Percentiles rank a stretch among this genome's conserved stretches.
Evolutionary conservation across 2,888 invertebrate species (phyloP).

Genomic region (Microdon myrmicae): DNA sequence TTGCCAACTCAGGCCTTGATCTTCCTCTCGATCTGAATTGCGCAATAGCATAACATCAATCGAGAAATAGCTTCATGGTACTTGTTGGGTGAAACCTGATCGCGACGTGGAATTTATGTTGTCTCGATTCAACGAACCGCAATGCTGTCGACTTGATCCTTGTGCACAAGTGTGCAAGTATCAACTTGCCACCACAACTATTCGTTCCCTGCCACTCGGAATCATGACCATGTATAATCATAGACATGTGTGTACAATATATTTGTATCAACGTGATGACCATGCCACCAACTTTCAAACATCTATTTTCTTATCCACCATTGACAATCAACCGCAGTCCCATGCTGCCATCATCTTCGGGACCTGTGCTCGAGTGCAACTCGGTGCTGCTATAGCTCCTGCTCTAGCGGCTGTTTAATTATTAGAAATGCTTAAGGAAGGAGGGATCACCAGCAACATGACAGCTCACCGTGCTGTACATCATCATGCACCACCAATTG

Average conservation of each 20-base stretch:
- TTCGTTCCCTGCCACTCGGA: slow-evolving; percentile 18
- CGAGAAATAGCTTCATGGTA: too few species aligned
- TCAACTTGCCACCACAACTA: slow-evolving; percentile 28
- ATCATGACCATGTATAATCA: slow-evolving; percentile 45
- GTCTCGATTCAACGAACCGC: slow-evolving; percentile 49
- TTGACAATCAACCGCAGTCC: slow-evolving; percentile 20
- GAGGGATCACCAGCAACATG: slow-evolving; percentile 49
- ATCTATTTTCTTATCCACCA: slow-evolving; percentile 22
- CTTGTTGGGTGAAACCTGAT: slow-evolving; percentile 49
- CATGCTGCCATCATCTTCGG: slow-evolving; percentile 4
- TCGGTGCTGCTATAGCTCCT: too few species aligned
- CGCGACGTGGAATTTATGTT: slow-evolving; percentile 42
- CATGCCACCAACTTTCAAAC: slow-evolving; percentile 41
- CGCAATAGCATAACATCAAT: too few species aligned
- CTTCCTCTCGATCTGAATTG: too few species aligned
- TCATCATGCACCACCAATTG: slow-evolving; percentile 40
- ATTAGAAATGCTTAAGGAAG: slow-evolving; percentile 53
- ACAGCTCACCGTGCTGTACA: slow-evolving; percentile 53
- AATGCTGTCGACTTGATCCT: slow-evolving; percentile 31
- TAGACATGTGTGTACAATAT: slow-evolving; percentile 49
- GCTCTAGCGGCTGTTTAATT: slow-evolving; percentile 48
- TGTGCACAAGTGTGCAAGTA: slow-evolving; percentile 15
- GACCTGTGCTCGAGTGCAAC: slow-evolving; percentile 42
- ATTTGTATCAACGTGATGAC: slow-evolving; percentile 43
- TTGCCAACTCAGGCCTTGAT: too few species aligned